Percentiles rank a stretch among this genome's conserved stretches.
Conservation (phyloP, 2,113 vertebrate species). For the Xyliphius kryptos region DNA sequence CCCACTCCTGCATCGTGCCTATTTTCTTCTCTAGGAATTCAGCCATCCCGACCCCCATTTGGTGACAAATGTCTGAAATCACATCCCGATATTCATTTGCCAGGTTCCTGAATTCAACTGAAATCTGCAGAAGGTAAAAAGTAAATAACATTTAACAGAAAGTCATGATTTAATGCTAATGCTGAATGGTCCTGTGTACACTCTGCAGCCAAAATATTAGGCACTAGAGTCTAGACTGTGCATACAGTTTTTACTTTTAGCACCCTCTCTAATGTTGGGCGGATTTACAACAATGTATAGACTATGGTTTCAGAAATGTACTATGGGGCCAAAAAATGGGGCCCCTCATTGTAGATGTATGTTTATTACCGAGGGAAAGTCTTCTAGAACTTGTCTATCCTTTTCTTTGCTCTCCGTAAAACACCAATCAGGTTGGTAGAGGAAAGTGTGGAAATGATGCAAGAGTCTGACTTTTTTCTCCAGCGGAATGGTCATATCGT, state of each 20-base stretch:
- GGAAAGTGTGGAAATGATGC: conserved; percentile 79
- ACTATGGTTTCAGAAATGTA: too few relatives aligned
- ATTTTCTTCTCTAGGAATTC: conserved; percentile 89
- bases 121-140: background rate
- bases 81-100: conserved; percentile 80
- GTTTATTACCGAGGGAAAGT: too few relatives aligned
- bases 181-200: background rate
- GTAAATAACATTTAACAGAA: background rate
- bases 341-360: too few relatives aligned
- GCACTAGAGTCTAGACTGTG: too few relatives aligned
- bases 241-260: too few relatives aligned
- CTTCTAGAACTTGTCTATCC: conserved; percentile 83
- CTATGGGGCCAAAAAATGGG: too few relatives aligned
- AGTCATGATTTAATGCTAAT: too few relatives aligned
- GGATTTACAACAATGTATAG: too few relatives aligned
- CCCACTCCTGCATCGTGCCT: conserved; percentile 82
- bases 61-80: conserved; percentile 82
- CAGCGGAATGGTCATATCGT: conserved; percentile 87
- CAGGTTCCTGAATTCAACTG: conserved; percentile 87
- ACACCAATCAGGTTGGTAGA: conserved; percentile 84
- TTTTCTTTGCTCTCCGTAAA: conserved; percentile 86
- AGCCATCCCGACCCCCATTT: conserved; percentile 89
- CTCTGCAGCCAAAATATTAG: background rate
- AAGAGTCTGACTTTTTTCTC: conserved; percentile 83
- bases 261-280: too few relatives aligned